Evolutionary conservation across 2,113 vertebrate species (phyloP).

Genomic region (Cyrtonyx montezumae): DNA sequence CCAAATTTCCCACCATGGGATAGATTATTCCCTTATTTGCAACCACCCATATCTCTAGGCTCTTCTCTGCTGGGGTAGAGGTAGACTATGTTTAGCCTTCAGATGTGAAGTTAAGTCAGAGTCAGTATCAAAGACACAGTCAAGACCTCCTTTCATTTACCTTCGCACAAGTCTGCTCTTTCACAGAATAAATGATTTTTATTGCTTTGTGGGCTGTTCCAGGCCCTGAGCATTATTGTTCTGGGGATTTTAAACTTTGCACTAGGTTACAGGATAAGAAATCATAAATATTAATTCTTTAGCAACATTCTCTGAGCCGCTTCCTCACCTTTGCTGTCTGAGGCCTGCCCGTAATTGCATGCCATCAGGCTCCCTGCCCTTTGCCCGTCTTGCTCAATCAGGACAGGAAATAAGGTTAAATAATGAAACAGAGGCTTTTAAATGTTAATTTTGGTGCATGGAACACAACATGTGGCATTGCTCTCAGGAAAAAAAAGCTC

Average conservation of each 20-base stretch:
- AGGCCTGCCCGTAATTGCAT: neutral
- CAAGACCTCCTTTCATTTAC: slow-evolving; percentile 39
- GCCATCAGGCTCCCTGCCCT: neutral
- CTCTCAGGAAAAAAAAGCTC: neutral
- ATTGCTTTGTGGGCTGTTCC: slow-evolving; percentile 46
- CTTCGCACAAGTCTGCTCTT: neutral
- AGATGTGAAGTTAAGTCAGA: slow-evolving; percentile 43
- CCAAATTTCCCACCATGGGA: neutral
- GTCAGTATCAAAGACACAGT: slow-evolving; percentile 16
- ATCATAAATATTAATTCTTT: slow-evolving; percentile 54
- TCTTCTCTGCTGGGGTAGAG: neutral
- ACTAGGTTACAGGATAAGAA: slow-evolving; percentile 43
- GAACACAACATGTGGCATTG: neutral
- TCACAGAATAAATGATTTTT: slow-evolving; percentile 45
- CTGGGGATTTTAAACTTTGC: slow-evolving; percentile 42
- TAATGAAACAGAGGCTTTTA: slow-evolving; percentile 33
- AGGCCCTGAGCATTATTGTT: slow-evolving; percentile 4
- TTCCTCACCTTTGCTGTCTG: neutral
- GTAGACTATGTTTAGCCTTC: neutral
- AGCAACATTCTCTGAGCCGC: neutral
- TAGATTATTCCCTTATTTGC: slow-evolving; percentile 37
- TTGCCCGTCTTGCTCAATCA: slow-evolving; percentile 10
- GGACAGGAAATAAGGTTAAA: slow-evolving; percentile 14
- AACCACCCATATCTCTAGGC: neutral
- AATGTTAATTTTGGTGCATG: slow-evolving; percentile 38